These are phyloP conservation scores for Strigamia maritima DNA, from an alignment of 2,888 invertebrate genomes.

Conservation along the genomic window DNA sequence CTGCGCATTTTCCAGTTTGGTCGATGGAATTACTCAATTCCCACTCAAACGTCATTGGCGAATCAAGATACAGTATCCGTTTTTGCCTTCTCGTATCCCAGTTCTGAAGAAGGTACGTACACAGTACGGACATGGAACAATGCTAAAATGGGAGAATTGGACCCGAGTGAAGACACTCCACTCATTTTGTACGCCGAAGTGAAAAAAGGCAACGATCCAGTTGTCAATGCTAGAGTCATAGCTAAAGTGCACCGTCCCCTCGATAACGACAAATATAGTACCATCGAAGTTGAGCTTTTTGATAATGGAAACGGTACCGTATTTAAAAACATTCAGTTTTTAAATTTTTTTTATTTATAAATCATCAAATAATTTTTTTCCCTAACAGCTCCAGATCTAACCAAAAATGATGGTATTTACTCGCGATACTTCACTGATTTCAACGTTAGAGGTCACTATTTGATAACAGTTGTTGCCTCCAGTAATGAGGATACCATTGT, in stretches of 20 bases:
- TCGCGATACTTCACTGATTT: conserved; percentile 60
- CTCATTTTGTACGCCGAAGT: conserved; percentile 47
- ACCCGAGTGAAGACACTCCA: conserved; percentile 37
- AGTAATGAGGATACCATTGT: conserved; percentile 46
- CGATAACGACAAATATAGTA: conserved; percentile 37
- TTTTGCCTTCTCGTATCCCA: neutral
- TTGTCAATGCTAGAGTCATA: conserved; percentile 47
- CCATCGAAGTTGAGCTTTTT: conserved; percentile 41
- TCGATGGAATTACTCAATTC: neutral
- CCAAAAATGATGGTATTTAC: conserved; percentile 56
- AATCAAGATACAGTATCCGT: neutral
- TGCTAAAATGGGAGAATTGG: neutral
- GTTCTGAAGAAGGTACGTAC: neutral
- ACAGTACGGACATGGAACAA: neutral
- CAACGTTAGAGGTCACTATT: conserved; percentile 48
- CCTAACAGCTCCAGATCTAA: conserved; percentile 52
- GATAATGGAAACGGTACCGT: conserved; percentile 46
- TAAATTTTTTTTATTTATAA: neutral
- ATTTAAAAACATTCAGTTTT: neutral
- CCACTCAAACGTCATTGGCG: neutral
- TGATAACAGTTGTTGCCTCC: conserved; percentile 48
- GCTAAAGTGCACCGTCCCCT: conserved; percentile 46
- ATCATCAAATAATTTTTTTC: too few species aligned
- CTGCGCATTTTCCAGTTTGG: neutral
- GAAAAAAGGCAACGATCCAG: conserved; percentile 47